Conservation (phyloP, 2,113 vertebrate genomes). For the Sporophila hypoxantha region DNA sequence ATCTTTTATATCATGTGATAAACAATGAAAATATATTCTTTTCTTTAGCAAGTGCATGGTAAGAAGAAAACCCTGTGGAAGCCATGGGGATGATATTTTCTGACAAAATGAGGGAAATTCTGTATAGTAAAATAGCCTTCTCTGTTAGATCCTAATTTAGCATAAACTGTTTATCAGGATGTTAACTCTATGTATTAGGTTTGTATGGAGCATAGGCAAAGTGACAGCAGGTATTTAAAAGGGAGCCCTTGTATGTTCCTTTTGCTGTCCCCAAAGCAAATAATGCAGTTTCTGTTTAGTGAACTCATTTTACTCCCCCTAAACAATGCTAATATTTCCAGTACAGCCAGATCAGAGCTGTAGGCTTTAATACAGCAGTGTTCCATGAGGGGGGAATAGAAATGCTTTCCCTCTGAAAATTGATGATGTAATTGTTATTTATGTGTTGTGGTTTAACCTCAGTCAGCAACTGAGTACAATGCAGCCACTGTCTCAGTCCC, state of each 20-base stretch:
- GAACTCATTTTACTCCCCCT: background rate
- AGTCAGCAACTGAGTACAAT: background rate
- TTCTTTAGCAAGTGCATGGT: background rate
- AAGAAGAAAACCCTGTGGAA: background rate
- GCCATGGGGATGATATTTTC: background rate
- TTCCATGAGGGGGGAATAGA: background rate
- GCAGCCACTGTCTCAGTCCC: background rate
- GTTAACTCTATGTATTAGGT: background rate
- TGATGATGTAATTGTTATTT: background rate
- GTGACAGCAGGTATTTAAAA: background rate
- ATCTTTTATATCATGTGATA: background rate
- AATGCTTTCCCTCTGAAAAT: background rate
- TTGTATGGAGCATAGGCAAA: background rate
- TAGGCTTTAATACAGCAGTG: background rate
- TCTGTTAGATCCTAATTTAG: background rate
- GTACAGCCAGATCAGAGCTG: background rate
- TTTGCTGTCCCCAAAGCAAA: background rate
- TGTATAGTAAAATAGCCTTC: background rate
- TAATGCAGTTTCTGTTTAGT: background rate
- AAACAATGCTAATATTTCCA: background rate
- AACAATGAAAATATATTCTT: background rate
- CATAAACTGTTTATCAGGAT: background rate
- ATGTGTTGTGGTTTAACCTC: background rate
- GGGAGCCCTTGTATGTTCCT: background rate
- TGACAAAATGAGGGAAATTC: background rate